Evolutionary conservation across 2,797 vertebrate species (phyloP).

Genomic region (Anisognathus igniventris): DNA sequence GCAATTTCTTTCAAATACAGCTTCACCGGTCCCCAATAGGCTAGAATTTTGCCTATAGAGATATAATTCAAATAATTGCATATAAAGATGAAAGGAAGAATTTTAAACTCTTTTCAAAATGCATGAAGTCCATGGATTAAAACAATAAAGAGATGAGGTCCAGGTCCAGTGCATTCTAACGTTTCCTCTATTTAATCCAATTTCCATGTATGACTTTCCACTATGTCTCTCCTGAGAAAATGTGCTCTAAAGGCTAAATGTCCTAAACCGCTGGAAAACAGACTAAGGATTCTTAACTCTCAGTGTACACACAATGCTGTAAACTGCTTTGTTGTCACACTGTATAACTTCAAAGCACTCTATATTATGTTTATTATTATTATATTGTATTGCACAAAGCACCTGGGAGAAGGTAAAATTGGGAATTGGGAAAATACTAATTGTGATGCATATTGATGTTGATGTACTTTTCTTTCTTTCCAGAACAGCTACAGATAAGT

Average conservation of each 20-base stretch:
- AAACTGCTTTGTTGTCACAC: not conserved
- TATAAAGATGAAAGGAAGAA: not conserved
- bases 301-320: fast-evolving
- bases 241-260: not conserved
- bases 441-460: not conserved
- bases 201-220: not conserved
- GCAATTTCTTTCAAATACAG: not conserved
- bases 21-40: not conserved
- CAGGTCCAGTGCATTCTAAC: not conserved
- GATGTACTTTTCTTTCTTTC: not conserved
- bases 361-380: not conserved
- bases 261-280: not conserved
- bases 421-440: not conserved
- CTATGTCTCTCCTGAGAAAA: not conserved
- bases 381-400: not conserved
- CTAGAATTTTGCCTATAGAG: not conserved
- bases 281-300: not conserved
- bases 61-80: not conserved
- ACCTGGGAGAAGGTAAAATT: not conserved
- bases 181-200: not conserved
- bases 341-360: not conserved
- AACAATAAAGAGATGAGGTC: not conserved
- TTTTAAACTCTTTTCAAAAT: not conserved
- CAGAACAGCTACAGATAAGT: not conserved
- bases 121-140: not conserved